Conservation (phyloP, 2,797 vertebrate genomes). For the Jordanella pulchra region DNA sequence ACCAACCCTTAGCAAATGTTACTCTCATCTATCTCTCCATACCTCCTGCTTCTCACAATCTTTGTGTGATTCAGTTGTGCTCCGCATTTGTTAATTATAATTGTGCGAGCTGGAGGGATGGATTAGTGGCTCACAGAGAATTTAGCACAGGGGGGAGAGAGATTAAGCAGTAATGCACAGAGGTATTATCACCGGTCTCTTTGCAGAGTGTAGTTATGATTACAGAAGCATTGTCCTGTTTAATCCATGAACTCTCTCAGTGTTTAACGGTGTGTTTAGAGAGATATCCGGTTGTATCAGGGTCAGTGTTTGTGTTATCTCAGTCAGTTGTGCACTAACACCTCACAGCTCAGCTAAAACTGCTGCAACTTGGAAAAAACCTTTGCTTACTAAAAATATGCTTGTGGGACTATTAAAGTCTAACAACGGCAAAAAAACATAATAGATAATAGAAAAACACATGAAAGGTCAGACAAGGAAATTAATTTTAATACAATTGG, state of each 20-base stretch:
- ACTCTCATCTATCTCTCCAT: slow-evolving; percentile 28
- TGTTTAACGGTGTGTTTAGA: slow-evolving; percentile 15
- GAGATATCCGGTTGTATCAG: slow-evolving; percentile 28
- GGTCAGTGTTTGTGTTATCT: slow-evolving; percentile 31
- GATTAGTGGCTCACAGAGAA: slow-evolving; percentile 72
- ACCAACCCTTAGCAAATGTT: slow-evolving; percentile 27
- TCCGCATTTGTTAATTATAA: slow-evolving; percentile 72
- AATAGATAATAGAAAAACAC: too few relatives aligned
- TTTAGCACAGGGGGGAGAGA: slow-evolving; percentile 60
- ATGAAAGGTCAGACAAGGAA: too few relatives aligned
- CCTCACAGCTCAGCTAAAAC: slow-evolving; percentile 18
- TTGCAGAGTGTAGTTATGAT: slow-evolving; percentile 72
- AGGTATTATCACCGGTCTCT: slow-evolving; percentile 69
- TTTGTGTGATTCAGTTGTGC: slow-evolving; percentile 44
- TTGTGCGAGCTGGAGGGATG: slow-evolving; percentile 64
- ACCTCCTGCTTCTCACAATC: slow-evolving; percentile 28
- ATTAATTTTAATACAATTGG: too few relatives aligned
- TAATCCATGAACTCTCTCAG: slow-evolving; percentile 61
- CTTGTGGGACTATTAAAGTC: background rate
- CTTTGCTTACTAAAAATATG: slow-evolving; percentile 16
- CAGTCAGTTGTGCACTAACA: slow-evolving; percentile 10
- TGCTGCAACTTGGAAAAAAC: slow-evolving; percentile 3
- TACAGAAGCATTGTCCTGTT: slow-evolving; percentile 66
- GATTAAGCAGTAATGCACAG: slow-evolving; percentile 71
- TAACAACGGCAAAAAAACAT: background rate